These are phyloP conservation scores for Tetranychus cinnabarinus DNA, from an alignment of 1,140 invertebrate genomes.

Conservation along the genomic window DNA sequence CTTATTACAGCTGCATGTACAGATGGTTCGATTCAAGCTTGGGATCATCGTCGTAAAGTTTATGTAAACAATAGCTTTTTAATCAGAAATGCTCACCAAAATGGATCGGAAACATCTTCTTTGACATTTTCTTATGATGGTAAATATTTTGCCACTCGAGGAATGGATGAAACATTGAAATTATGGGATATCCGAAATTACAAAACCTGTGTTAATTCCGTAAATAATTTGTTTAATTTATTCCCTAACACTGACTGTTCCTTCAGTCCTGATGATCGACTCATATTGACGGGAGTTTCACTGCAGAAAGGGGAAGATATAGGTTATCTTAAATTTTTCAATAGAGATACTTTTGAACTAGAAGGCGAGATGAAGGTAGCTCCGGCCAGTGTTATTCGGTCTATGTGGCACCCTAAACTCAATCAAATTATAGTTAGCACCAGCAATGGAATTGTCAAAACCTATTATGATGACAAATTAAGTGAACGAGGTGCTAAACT, in stretches of 20 bases:
- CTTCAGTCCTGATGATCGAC: conserved; percentile 76
- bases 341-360: conserved; percentile 44
- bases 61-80: conserved; percentile 47
- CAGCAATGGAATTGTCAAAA: conserved; percentile 68
- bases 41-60: conserved; percentile 54
- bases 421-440: conserved; percentile 87
- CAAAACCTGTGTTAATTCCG: conserved; percentile 36
- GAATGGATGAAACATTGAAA: conserved; percentile 80
- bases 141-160: conserved; percentile 47
- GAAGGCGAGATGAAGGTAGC: conserved; percentile 41
- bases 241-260: conserved; percentile 62
- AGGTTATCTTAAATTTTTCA: conserved; percentile 58
- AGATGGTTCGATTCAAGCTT: conserved; percentile 92
- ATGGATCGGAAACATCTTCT: conserved; percentile 53
- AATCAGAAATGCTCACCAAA: conserved; percentile 54
- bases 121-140: conserved; percentile 72
- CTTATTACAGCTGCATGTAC: conserved; percentile 68
- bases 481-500: conserved; percentile 68
- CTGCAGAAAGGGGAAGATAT: conserved; percentile 30
- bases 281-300: conserved; percentile 70
- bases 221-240: conserved; percentile 43
- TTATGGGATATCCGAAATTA: conserved; percentile 75
- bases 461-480: conserved; percentile 62
- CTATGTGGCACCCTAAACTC: conserved; percentile 82
- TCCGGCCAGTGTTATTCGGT: conserved; percentile 46